phyloP scores from a whole-genome alignment of 2,888 invertebrate genomes.

The Folsomia candida region DNA sequence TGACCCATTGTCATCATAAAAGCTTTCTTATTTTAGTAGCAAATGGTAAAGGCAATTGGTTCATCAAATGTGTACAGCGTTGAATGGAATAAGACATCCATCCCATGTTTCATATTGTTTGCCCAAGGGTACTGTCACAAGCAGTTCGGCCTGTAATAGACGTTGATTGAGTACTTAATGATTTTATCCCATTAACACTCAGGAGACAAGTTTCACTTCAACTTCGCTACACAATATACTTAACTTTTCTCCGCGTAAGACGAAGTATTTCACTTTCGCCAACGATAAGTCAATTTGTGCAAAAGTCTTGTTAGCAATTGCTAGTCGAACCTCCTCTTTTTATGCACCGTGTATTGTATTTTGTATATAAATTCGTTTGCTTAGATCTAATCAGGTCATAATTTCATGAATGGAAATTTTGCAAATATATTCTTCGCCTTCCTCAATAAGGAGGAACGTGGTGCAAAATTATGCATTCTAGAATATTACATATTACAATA shows the following conservation, averaged over 20 bases:
- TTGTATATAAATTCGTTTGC: no score
- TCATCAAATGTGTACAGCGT: not conserved
- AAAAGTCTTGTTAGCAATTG: not conserved
- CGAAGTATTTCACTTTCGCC: not conserved
- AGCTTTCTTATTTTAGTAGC: no score
- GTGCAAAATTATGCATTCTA: no score
- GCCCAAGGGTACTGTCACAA: not conserved
- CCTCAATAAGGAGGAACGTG: no score
- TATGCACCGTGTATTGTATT: no score
- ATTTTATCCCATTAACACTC: not conserved
- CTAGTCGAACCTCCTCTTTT: no score
- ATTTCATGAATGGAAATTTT: no score
- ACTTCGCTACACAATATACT: not conserved
- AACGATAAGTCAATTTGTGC: not conserved
- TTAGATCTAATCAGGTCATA: no score
- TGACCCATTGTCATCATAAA: no score
- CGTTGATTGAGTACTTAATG: not conserved
- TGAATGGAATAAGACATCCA: not conserved
- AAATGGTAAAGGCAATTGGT: not conserved
- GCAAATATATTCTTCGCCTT: no score
- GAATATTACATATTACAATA: no score
- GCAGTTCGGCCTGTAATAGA: not conserved
- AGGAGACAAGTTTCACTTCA: not conserved
- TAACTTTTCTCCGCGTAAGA: not conserved
- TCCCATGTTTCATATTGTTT: not conserved